Conservation (phyloP, 2,888 invertebrate species). For the Drosophila kokeensis region DNA sequence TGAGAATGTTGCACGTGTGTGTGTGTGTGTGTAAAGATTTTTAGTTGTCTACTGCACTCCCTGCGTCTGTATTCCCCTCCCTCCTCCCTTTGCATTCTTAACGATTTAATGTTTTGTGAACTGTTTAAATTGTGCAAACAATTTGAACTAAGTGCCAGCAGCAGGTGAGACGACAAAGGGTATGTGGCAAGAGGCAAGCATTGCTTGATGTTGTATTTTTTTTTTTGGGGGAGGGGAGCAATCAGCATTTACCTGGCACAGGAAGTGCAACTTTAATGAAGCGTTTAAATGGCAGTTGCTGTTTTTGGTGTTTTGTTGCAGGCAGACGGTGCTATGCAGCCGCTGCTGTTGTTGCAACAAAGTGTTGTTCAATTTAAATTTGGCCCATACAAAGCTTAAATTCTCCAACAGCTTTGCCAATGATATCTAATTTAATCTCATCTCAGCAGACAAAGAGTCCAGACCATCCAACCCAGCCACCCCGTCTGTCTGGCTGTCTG, state of each 20-base stretch:
- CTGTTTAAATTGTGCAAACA: conserved; percentile 81
- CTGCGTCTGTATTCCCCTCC: conserved; percentile 5
- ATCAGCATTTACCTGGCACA: conserved; percentile 46
- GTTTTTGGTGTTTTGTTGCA: conserved; percentile 12
- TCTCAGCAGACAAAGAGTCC: conserved; percentile 33
- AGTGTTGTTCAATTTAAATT: conserved; percentile 19
- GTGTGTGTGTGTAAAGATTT: conserved; percentile 56
- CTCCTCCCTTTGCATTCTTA: conserved; percentile 52
- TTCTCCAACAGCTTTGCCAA: conserved; percentile 6
- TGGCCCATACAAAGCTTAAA: conserved; percentile 5
- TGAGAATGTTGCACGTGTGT: conserved; percentile 62
- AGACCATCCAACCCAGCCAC: background rate
- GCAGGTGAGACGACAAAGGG: conserved; percentile 31
- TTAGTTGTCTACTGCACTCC: conserved; percentile 28
- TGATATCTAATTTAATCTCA: conserved; percentile 48
- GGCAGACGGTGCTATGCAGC: conserved; percentile 25
- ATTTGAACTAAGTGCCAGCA: conserved; percentile 75
- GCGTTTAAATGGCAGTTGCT: conserved; percentile 63
- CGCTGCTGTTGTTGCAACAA: conserved; percentile 9
- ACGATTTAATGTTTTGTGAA: conserved; percentile 81
- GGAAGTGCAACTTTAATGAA: conserved; percentile 80
- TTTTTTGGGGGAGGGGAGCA: conserved; percentile 17
- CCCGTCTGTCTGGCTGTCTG: conserved; percentile 4
- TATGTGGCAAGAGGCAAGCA: conserved; percentile 34
- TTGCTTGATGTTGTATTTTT: conserved; percentile 66